Evolutionary conservation across 1,140 invertebrate species (phyloP).

Genomic region (Parapsyche elsis): DNA sequence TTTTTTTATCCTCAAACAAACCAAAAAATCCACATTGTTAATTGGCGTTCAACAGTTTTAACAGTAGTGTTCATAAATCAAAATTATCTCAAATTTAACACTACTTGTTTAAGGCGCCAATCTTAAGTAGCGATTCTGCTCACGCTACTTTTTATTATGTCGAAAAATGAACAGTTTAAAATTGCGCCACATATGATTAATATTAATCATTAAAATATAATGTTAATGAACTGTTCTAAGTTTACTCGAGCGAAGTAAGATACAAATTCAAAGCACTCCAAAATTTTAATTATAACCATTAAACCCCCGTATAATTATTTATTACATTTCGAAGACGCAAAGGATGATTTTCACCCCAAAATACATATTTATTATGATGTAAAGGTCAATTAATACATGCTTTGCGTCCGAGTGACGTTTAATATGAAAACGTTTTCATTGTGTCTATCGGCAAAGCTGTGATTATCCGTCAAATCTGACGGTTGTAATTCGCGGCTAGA

Average conservation of each 20-base stretch:
- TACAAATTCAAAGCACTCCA: too few species aligned
- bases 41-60: slow-evolving; percentile 35
- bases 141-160: not conserved
- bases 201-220: not conserved
- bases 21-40: not conserved
- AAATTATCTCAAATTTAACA: slow-evolving; percentile 25
- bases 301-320: not conserved
- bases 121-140: slow-evolving; percentile 1
- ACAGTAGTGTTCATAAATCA: slow-evolving; percentile 38
- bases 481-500: slow-evolving; percentile 2
- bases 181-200: not conserved
- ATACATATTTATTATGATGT: not conserved
- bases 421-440: not conserved
- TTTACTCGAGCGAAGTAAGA: too few species aligned
- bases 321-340: not conserved
- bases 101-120: slow-evolving; percentile 15
- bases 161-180: not conserved
- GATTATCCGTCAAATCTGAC: slow-evolving; percentile 22
- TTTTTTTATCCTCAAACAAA: not conserved
- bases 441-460: slow-evolving; percentile 1
- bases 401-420: not conserved
- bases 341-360: slow-evolving; percentile 2
- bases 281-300: not conserved
- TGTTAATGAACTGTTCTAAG: slow-evolving; percentile 13
- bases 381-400: slow-evolving; percentile 11